A percentile compares a stretch with the other conserved stretches of the same genome.
Evolutionary conservation across 2,888 invertebrate species (phyloP).

Genomic region (Agrochola macilenta): DNA sequence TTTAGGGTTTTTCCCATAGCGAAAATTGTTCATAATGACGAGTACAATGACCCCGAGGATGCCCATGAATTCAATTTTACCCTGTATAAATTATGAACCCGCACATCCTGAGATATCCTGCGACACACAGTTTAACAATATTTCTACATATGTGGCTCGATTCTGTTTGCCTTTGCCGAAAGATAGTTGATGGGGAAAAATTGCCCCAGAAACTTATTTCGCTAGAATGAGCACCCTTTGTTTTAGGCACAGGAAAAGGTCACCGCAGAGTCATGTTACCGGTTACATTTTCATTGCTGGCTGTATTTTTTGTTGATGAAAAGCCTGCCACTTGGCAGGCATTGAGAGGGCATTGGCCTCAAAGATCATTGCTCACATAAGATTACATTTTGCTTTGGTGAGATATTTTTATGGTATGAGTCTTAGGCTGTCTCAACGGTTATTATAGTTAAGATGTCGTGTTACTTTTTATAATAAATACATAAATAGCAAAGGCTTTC

Average conservation of each 20-base stretch:
- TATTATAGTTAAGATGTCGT: slow-evolving; percentile 12
- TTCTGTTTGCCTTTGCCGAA: slow-evolving; percentile 49
- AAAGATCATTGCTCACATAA: slow-evolving; percentile 7
- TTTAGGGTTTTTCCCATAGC: too few species aligned
- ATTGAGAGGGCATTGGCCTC: slow-evolving; percentile 25
- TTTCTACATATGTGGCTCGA: neutral
- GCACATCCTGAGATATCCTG: neutral
- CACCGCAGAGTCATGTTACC: slow-evolving; percentile 66
- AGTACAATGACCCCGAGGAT: too few species aligned
- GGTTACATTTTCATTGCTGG: slow-evolving; percentile 58
- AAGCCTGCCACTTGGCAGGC: slow-evolving; percentile 35
- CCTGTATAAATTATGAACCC: neutral
- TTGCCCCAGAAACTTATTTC: slow-evolving; percentile 71
- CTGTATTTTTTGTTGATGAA: slow-evolving; percentile 65
- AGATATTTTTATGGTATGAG: slow-evolving; percentile 4
- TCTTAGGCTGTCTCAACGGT: neutral
- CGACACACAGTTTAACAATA: neutral
- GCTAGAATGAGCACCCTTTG: slow-evolving; percentile 72
- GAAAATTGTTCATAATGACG: too few species aligned
- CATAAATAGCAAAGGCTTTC: neutral
- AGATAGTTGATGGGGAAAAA: slow-evolving; percentile 69
- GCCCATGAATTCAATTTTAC: too few species aligned
- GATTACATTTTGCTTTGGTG: slow-evolving; percentile 27
- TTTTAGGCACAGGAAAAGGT: slow-evolving; percentile 68
- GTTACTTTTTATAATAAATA: slow-evolving; percentile 19